phyloP scores from a whole-genome alignment of 2,797 vertebrate genomes.

The Oreortyx pictus region DNA sequence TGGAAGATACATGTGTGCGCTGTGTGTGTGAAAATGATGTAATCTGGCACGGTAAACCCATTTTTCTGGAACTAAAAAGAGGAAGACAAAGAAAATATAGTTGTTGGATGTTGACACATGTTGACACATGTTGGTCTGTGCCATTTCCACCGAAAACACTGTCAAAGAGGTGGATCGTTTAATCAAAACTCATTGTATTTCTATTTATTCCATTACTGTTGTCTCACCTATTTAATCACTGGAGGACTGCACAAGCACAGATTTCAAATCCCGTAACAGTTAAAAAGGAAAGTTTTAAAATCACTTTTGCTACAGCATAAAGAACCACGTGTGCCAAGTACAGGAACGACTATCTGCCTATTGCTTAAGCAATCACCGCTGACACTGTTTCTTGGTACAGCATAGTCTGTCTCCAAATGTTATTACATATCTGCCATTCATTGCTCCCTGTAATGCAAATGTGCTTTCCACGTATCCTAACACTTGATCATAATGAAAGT shows the following conservation, averaged over 20 bases:
- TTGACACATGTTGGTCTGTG: constrained; percentile 29
- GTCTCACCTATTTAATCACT: constrained; percentile 4
- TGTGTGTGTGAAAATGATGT: constrained; percentile 48
- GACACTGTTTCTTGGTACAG: background rate
- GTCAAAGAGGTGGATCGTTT: constrained; percentile 26
- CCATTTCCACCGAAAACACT: background rate
- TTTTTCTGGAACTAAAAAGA: background rate
- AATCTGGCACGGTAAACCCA: constrained; percentile 3
- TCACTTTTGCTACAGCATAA: constrained; percentile 13
- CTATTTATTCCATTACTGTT: background rate
- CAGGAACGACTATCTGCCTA: background rate
- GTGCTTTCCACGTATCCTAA: constrained; percentile 5
- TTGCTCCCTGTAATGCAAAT: constrained; percentile 1
- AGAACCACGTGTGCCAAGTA: background rate
- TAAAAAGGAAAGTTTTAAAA: constrained; percentile 12
- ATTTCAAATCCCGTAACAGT: background rate
- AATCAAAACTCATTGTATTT: constrained; percentile 49
- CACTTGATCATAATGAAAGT: constrained; percentile 32
- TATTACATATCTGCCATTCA: background rate
- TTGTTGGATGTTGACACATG: constrained; percentile 17
- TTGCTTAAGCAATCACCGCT: background rate
- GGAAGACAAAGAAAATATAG: background rate
- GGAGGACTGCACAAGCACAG: background rate
- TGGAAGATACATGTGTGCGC: constrained; percentile 10
- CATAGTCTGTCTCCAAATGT: background rate